Conservation (phyloP, 2,797 vertebrate species). For the Streptopelia turtur region DNA sequence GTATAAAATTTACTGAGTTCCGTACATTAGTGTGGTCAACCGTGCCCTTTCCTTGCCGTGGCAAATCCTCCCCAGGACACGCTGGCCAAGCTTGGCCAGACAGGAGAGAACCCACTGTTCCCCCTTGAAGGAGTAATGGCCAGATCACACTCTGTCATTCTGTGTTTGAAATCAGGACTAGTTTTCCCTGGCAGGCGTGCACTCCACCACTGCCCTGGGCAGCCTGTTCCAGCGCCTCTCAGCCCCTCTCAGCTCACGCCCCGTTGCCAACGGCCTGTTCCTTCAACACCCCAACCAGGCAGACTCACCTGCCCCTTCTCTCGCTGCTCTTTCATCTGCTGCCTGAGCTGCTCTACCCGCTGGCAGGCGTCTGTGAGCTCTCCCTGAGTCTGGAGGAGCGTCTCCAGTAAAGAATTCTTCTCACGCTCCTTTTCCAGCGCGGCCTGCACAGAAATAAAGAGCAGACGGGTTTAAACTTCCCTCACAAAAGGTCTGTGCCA, state of each 20-base stretch:
- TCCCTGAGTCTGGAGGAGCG: constrained; percentile 61
- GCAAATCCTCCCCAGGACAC: too few species aligned
- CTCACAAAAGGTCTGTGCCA: background rate
- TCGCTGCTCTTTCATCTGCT: constrained; percentile 70
- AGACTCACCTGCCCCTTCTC: constrained; percentile 63
- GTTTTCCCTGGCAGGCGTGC: background rate
- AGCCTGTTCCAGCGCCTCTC: background rate
- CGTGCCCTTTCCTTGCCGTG: too few species aligned
- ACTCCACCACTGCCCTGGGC: too few species aligned
- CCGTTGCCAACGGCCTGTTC: background rate
- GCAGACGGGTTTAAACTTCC: background rate
- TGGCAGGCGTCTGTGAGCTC: constrained; percentile 66
- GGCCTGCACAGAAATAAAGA: constrained; percentile 35
- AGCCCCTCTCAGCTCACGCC: background rate
- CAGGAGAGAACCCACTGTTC: too few species aligned
- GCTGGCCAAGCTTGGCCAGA: too few species aligned
- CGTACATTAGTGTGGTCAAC: too few species aligned
- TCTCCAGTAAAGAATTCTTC: constrained; percentile 62
- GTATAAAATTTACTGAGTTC: too few species aligned
- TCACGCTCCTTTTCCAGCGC: constrained; percentile 72
- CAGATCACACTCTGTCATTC: background rate
- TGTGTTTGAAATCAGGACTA: background rate
- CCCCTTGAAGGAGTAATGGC: background rate
- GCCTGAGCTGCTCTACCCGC: constrained; percentile 75
- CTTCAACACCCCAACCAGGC: background rate